Conservation (phyloP, 2,113 vertebrate genomes). For the Paramisgurnus dabryanus region DNA sequence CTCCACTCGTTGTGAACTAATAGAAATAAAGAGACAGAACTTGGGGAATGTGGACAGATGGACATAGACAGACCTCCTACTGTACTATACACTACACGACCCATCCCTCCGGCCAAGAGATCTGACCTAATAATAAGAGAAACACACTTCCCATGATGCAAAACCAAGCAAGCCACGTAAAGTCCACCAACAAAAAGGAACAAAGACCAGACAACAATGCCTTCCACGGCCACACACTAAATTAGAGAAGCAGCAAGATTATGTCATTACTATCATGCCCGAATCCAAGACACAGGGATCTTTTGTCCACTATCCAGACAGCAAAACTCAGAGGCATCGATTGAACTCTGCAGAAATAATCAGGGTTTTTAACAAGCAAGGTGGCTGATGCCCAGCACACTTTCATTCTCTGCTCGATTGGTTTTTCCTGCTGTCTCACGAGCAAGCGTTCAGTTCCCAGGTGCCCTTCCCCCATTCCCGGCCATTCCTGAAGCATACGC, state of each 20-base stretch:
- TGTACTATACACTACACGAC: background rate
- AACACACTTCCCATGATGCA: constrained; percentile 11
- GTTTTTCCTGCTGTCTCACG: constrained; percentile 46
- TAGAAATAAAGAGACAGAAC: constrained; percentile 36
- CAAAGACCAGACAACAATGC: constrained; percentile 36
- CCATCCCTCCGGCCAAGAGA: constrained; percentile 15
- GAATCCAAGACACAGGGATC: background rate
- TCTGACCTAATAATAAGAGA: constrained; percentile 38
- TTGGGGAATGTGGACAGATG: constrained; percentile 30
- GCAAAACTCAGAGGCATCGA: background rate
- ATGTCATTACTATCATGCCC: constrained; percentile 3
- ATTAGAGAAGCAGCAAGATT: background rate
- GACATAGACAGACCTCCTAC: constrained; percentile 43
- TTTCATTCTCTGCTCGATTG: constrained; percentile 40
- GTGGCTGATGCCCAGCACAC: constrained; percentile 52
- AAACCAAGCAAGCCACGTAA: background rate
- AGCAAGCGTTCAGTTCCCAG: constrained; percentile 34
- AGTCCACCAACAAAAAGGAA: constrained; percentile 12
- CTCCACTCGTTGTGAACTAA: constrained; percentile 3
- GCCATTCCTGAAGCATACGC: constrained; percentile 39
- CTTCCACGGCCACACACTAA: background rate
- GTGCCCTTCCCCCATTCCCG: constrained; percentile 49
- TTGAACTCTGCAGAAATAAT: background rate
- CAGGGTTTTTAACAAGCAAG: background rate
- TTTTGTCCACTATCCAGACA: constrained; percentile 26